Conservation (phyloP, 1,140 invertebrate species). For the Acromyrmex echinatior region DNA sequence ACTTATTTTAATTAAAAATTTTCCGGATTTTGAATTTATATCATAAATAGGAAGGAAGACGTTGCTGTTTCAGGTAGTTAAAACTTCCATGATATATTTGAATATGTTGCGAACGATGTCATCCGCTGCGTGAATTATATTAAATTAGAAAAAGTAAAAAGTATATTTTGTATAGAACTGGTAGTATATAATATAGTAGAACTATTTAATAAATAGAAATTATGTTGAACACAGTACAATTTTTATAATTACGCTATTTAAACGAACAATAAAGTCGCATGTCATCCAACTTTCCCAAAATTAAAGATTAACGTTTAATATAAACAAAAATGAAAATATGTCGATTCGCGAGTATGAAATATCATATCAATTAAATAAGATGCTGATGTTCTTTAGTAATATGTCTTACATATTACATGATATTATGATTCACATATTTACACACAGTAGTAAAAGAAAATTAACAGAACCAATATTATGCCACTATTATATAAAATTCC, state of each 20-base stretch:
- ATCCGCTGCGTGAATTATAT: background rate
- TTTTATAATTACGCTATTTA: slow-evolving; percentile 5
- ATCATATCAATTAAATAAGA: background rate
- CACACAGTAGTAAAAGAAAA: background rate
- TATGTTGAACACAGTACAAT: background rate
- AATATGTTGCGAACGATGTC: slow-evolving; percentile 63
- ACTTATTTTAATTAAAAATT: background rate
- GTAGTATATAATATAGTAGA: slow-evolving; percentile 27
- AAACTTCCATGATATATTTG: slow-evolving; percentile 64
- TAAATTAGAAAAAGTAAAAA: slow-evolving; percentile 1
- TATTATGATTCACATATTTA: background rate
- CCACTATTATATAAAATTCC: slow-evolving; percentile 36
- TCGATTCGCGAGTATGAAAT: background rate
- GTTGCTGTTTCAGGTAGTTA: slow-evolving; percentile 62
- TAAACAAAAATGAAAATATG: background rate
- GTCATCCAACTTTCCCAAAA: background rate
- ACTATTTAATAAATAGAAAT: slow-evolving; percentile 42
- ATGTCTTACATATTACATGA: background rate
- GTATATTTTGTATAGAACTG: slow-evolving; percentile 20
- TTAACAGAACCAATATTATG: background rate
- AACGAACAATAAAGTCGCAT: background rate
- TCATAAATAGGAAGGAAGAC: slow-evolving; percentile 38
- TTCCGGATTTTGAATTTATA: slow-evolving; percentile 1
- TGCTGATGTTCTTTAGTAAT: background rate
- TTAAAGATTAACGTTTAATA: background rate